A percentile compares a stretch with the other conserved stretches of the same genome.
These are phyloP conservation scores for Notamacropus eugenii DNA, from an alignment of 2,797 vertebrate species.

Conservation along the genomic window DNA sequence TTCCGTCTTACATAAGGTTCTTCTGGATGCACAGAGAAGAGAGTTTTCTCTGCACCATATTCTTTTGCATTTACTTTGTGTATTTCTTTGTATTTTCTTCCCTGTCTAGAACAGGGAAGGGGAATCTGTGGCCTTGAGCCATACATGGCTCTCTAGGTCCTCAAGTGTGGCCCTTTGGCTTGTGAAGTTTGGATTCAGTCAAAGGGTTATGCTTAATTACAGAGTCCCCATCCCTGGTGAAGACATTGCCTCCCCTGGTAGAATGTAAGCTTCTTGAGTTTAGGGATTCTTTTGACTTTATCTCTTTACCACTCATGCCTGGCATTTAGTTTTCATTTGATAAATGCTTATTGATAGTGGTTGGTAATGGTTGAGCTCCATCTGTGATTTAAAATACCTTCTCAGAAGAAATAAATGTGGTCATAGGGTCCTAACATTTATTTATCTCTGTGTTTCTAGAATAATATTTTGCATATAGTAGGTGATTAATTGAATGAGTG, in stretches of 20 bases:
- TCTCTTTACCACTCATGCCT: neutral
- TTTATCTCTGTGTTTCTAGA: too few relatives aligned
- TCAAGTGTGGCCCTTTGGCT: too few relatives aligned
- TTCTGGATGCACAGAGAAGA: neutral
- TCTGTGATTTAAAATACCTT: neutral
- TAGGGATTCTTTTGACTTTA: neutral
- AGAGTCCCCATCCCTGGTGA: too few relatives aligned
- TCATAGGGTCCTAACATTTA: neutral
- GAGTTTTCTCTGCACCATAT: neutral
- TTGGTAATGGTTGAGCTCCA: neutral
- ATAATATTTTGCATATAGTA: too few relatives aligned
- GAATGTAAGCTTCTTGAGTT: neutral
- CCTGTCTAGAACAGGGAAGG: too few relatives aligned
- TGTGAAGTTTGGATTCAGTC: too few relatives aligned
- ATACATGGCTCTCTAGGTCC: too few relatives aligned
- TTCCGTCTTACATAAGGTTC: neutral
- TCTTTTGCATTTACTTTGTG: neutral
- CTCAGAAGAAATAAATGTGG: neutral
- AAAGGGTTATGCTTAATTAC: too few relatives aligned
- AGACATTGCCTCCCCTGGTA: neutral
- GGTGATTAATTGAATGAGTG: too few relatives aligned
- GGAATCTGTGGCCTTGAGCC: too few relatives aligned
- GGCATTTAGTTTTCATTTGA: neutral
- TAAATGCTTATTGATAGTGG: neutral
- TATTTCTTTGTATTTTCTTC: neutral